Base-by-base conservation (phyloP, 2,113 vertebrate species). In the Ptychochromis oligacanthus region DNA sequence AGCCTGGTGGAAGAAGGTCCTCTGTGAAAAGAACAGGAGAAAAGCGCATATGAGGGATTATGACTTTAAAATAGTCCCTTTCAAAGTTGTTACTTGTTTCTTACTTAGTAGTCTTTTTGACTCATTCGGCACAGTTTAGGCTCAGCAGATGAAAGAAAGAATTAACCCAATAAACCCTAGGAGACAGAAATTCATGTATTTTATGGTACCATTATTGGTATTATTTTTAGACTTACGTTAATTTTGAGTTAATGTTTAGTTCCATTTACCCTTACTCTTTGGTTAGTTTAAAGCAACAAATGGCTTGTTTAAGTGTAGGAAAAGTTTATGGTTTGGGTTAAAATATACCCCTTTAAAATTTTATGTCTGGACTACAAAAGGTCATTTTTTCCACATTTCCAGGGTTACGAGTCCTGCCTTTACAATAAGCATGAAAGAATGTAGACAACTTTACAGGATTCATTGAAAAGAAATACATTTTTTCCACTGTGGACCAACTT, bases 1-100 rank as follows among this genome's bases (percentile, higher is more conserved):
- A 99, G 58, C 98, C 98, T 0, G 94, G 82, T 26, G 98, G 98
- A n/a, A 99, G 91, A 79, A 98, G 96, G 95, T 99, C 98, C 96
- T 99, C 98, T 99, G 96, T 85, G 36, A 61, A 78, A 80, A 81
- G 34, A 84, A 77, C 26, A 62, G 17, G 2, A n/a, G 24, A 17
- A 54, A 0, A 60, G 12, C 1, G 7, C 1, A 4, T 0, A 1
- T 77, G 2, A 86, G 2, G 6, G 49, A 5, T 49, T 49, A 15
- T 6, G 46, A 52, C 49, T 52, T 52, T 7, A 18, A 18, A 52
- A 52, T 18, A 52, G 17, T 46, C 43, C 13, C 43, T 46, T 15
- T 46, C 43, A 46, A 46, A 46, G 43, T 15, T 46, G 43, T 15
- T 46, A 15, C 43, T 46, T 46, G 14, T 5, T 46, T 46, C 14